Evolutionary conservation across 1,140 invertebrate species (phyloP).

Genomic region (Cherax quadricarinatus): DNA sequence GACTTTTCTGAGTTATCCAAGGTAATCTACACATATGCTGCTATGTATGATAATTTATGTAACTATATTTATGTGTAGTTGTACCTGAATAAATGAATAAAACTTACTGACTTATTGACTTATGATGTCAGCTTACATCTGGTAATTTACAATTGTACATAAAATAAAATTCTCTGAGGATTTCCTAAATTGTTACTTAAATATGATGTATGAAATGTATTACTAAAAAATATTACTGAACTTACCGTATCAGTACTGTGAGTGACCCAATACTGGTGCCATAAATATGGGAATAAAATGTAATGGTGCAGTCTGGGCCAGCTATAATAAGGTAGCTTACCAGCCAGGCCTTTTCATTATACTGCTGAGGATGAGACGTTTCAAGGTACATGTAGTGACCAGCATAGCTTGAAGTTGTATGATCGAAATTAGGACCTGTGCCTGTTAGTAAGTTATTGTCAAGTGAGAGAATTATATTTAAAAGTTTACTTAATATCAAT

Average conservation of each 20-base stretch:
- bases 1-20: no score
- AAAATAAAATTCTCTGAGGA: no score
- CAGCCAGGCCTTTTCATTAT: constrained; percentile 32
- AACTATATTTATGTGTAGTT: no score
- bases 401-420: constrained; percentile 32
- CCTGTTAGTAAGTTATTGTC: constrained; percentile 21
- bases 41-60: no score
- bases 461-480: not conserved
- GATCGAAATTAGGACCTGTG: constrained; percentile 59
- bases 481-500: no score
- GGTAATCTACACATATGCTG: no score
- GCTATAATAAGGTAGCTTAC: constrained; percentile 26
- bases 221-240: not conserved
- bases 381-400: constrained; percentile 60
- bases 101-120: no score
- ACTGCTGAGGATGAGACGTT: not conserved
- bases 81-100: no score
- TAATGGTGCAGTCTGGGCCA: constrained; percentile 26
- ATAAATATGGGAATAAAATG: constrained; percentile 58
- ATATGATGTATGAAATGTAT: no score
- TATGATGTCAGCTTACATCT: no score
- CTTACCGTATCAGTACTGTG: constrained; percentile 15
- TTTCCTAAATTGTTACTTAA: no score
- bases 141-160: no score
- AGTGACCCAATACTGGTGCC: constrained; percentile 24